phyloP scores from a whole-genome alignment of 2,113 vertebrate genomes.

The Dicentrarchus labrax region DNA sequence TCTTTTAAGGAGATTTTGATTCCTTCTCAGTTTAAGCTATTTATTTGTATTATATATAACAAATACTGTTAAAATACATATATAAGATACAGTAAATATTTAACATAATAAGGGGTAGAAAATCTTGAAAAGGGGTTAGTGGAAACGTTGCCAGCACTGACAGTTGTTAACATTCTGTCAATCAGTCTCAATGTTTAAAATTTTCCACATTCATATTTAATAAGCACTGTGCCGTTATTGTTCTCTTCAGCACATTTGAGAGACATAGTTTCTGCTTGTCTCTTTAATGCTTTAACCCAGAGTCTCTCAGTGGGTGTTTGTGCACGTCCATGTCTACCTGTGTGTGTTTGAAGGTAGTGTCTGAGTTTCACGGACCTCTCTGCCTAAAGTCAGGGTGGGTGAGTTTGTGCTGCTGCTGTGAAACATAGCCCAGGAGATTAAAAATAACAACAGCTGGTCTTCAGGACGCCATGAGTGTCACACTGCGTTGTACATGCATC shows the following conservation, averaged over 20 bases:
- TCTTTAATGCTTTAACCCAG: neutral
- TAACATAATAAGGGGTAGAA: neutral
- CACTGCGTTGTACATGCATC: slow-evolving; percentile 54
- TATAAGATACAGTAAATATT: neutral
- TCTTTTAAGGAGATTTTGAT: neutral
- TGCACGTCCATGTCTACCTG: slow-evolving; percentile 26
- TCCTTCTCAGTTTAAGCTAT: slow-evolving; percentile 3
- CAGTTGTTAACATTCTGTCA: slow-evolving; percentile 20
- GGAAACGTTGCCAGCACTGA: slow-evolving; percentile 9
- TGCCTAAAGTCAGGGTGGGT: slow-evolving; percentile 46
- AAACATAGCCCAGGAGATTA: slow-evolving; percentile 82
- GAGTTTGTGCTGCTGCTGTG: slow-evolving; percentile 70
- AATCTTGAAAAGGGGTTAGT: neutral
- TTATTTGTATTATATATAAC: neutral
- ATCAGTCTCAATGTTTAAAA: slow-evolving; percentile 6
- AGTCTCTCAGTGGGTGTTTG: neutral
- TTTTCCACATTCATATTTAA: slow-evolving; percentile 68
- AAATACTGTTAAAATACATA: neutral
- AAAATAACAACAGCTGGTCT: slow-evolving; percentile 88
- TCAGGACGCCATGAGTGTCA: slow-evolving; percentile 78
- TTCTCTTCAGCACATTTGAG: slow-evolving; percentile 29
- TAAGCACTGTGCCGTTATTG: slow-evolving; percentile 19
- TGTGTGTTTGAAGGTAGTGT: slow-evolving; percentile 37
- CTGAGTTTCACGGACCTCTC: slow-evolving; percentile 38
- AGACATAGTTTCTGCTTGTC: neutral